A percentile compares a stretch with the other conserved stretches of the same genome.
These are phyloP conservation scores for Rotaria magnacalcarata DNA, from an alignment of 2,888 invertebrate genomes.

Conservation along the genomic window DNA sequence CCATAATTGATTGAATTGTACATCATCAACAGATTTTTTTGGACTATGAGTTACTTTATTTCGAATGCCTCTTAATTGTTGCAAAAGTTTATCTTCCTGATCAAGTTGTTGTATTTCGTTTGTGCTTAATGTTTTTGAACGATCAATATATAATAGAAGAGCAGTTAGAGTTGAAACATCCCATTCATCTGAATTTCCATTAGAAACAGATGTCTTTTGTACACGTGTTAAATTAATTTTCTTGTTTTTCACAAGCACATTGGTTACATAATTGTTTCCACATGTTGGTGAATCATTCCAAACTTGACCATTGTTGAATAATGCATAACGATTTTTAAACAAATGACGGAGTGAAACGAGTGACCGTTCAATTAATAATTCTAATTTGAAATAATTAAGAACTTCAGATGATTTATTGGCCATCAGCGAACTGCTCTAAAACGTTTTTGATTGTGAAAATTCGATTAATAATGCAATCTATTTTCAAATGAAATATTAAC, in stretches of 20 bases:
- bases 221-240: not conserved
- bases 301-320: not conserved
- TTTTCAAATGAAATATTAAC: not conserved
- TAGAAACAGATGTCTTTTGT: not conserved
- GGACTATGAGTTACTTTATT: not conserved
- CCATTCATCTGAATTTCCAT: not conserved
- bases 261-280: not conserved
- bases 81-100: not conserved
- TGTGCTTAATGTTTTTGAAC: not conserved
- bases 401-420: not conserved
- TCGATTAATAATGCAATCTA: no score
- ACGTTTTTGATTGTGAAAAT: no score
- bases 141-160: not conserved
- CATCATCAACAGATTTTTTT: not conserved
- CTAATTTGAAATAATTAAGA: not conserved
- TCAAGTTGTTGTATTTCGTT: not conserved
- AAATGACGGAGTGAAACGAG: not conserved
- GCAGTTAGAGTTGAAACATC: not conserved
- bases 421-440: not conserved
- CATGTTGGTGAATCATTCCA: not conserved
- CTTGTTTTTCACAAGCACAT: not conserved
- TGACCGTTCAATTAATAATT: not conserved
- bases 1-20: constrained; percentile 6
- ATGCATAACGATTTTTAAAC: not conserved
- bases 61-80: not conserved